Percentiles rank a stretch among this genome's conserved stretches.
Evolutionary conservation across 2,113 vertebrate species (phyloP).

Genomic region (Lamprotornis superbus): DNA sequence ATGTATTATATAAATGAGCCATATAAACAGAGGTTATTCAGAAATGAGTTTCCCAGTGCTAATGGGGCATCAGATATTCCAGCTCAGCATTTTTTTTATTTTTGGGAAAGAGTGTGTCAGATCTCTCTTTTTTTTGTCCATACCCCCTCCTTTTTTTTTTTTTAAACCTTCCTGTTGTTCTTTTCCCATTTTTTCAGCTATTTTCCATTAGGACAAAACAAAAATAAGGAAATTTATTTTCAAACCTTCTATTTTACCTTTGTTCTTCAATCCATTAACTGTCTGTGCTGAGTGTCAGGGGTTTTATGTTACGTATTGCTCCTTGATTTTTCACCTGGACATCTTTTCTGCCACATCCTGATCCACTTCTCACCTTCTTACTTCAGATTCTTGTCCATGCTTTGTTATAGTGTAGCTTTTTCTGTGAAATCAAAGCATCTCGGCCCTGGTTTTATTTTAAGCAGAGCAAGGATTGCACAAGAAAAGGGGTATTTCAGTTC

Average conservation of each 20-base stretch:
- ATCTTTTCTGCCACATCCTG: neutral
- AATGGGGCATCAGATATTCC: neutral
- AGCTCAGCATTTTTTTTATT: neutral
- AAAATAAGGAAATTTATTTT: neutral
- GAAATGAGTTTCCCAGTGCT: neutral
- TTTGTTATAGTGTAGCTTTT: neutral
- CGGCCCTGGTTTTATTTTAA: neutral
- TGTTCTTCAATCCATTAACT: neutral
- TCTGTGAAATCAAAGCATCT: neutral
- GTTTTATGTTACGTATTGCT: neutral
- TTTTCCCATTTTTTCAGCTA: neutral
- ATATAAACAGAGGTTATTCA: neutral
- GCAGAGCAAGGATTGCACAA: neutral
- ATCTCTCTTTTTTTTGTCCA: neutral
- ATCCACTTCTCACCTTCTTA: neutral
- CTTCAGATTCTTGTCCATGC: neutral
- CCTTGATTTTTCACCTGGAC: neutral
- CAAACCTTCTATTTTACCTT: neutral
- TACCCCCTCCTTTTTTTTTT: too few species aligned
- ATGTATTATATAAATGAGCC: neutral
- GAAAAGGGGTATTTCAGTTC: neutral
- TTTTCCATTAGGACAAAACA: neutral
- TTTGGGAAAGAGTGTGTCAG: neutral
- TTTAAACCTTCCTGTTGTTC: neutral
- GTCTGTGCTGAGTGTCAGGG: neutral